Conservation (phyloP, 2,888 invertebrate genomes). For the Cerastis leucographa region DNA sequence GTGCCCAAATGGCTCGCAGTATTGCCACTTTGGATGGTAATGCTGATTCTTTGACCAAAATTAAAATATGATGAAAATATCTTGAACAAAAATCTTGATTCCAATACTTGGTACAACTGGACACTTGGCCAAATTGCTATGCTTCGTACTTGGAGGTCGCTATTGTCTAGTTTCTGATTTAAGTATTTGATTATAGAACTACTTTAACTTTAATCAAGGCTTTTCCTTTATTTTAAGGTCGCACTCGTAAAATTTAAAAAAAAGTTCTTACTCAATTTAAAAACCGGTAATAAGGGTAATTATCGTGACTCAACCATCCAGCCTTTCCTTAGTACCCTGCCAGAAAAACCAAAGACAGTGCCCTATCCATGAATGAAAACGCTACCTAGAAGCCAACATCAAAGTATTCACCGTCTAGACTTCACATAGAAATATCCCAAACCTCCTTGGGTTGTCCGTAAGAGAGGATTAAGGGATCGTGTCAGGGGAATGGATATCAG, state of each 20-base stretch:
- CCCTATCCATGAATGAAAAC: not conserved
- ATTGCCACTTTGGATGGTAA: too few relatives aligned
- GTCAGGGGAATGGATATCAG: conserved; percentile 46
- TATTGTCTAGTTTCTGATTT: not conserved
- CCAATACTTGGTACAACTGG: not conserved
- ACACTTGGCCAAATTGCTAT: not conserved
- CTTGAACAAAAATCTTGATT: not conserved
- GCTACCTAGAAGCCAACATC: not conserved
- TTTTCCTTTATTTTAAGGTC: not conserved
- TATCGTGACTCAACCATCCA: not conserved
- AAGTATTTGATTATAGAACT: not conserved
- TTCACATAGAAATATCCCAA: conserved; percentile 38
- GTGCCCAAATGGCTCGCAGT: too few relatives aligned
- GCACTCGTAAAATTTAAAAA: too few relatives aligned
- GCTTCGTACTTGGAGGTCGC: not conserved
- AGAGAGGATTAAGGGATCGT: conserved; percentile 44
- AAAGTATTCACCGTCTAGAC: conserved; percentile 42
- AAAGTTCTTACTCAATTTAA: not conserved
- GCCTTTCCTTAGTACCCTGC: not conserved
- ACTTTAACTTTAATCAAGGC: not conserved
- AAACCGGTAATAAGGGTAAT: not conserved
- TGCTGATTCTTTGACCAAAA: too few relatives aligned
- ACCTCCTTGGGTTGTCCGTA: conserved; percentile 34
- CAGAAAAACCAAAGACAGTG: not conserved
- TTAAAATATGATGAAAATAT: not conserved